A percentile compares a stretch with the other conserved stretches of the same genome.
phyloP scores from a whole-genome alignment of 2,113 vertebrate species.

The Rhombomys opimus region DNA sequence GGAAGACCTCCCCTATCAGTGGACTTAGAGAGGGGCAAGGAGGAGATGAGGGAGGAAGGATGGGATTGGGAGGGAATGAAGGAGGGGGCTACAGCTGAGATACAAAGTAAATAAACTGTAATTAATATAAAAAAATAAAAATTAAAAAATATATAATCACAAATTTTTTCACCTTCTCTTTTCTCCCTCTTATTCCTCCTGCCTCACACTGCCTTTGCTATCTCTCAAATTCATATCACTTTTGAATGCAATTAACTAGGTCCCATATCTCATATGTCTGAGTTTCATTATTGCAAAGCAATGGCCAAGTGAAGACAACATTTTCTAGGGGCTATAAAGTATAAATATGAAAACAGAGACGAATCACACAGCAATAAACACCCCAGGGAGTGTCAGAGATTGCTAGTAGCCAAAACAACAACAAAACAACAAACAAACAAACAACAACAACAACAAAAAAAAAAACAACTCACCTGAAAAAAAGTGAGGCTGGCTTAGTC shows the following conservation, averaged over 20 bases:
- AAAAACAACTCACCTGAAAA: neutral
- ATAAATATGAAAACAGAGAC: neutral
- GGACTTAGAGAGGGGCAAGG: too few species aligned
- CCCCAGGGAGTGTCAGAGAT: neutral
- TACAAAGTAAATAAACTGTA: too few species aligned
- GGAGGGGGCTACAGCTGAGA: too few species aligned
- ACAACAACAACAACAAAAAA: too few species aligned
- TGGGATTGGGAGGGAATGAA: too few species aligned
- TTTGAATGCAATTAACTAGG: neutral
- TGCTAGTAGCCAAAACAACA: neutral
- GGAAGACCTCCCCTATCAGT: too few species aligned
- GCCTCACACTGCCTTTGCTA: neutral
- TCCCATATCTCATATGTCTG: neutral
- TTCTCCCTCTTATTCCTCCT: neutral
- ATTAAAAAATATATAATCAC: neutral
- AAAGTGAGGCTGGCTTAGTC: too few species aligned
- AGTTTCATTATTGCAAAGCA: neutral
- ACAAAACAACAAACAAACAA: too few species aligned
- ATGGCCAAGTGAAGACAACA: neutral
- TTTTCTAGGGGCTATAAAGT: neutral
- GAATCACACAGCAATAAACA: neutral
- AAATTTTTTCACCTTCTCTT: neutral
- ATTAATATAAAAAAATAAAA: neutral
- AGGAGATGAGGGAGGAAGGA: too few species aligned
- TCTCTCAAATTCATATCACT: neutral